Base-by-base conservation (phyloP, 2,888 invertebrate genomes). In the Lycophotia porphyrea region DNA sequence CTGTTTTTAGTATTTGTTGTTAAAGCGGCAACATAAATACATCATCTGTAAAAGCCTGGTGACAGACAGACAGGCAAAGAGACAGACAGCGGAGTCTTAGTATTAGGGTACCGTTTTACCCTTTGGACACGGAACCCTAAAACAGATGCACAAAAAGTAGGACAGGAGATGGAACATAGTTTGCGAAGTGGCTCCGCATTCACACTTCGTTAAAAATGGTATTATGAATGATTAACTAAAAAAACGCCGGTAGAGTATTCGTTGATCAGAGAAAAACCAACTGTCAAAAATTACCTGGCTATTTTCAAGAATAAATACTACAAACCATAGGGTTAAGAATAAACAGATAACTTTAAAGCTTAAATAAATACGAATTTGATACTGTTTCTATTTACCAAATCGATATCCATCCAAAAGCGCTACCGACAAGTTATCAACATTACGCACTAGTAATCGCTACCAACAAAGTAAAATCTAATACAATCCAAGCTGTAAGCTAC, bases 371-470 rank as follows among this genome's bases (percentile, higher is more conserved):
- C 24, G 39, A 55, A 55, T 78, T 49, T 34, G 60, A 71, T 42
- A 75, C 63, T 24, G 8, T 69, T 18, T n/a, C 18, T 55, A 52
- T 74, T 66, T 52, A 42, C 27, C 5, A 58, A 82, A 76, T 76
- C 77, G 71, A 60, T 77, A 77, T 61, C 70, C n/a, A 42, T n/a
- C 49, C 13, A 60, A 77, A 80, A 74, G 52, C 47, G 60, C 34
- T 55, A 36, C 64, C 55, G 76, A 84, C 81, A 74, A 71, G 72
- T 75, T 63, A 72, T 76, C 87, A 80, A 78, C 80, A 78, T 73
- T 39, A 34, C 44, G 5, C 7, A 44, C 61, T 42, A 31, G 52
- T 13, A 76, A 86, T 76, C 52, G 67, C 69, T 71, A 47, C 64
- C 31, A 76, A 86, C 80, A 83, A 83, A 78, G 61, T 70, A 63